These are phyloP conservation scores for Imbricaverruca yamaguchii DNA, from an alignment of 2,888 invertebrate genomes.

Conservation along the genomic window DNA sequence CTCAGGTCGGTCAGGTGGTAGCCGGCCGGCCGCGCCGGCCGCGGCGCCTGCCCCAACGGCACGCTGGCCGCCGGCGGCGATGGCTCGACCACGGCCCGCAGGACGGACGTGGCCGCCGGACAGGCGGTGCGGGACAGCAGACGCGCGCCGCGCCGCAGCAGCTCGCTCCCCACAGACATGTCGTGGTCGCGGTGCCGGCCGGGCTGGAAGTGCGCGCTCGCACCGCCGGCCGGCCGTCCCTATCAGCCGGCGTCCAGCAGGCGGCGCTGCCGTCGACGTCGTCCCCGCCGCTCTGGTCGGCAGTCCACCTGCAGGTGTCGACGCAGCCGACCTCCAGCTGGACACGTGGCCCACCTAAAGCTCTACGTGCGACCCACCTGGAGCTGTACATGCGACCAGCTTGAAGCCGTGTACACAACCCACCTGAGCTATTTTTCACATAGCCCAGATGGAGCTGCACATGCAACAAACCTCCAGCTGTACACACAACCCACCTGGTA, in stretches of 20 bases:
- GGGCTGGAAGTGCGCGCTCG: not conserved
- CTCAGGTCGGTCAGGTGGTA: conserved; percentile 13
- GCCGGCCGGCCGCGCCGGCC: conserved; percentile 2
- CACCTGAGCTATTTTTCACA: no score
- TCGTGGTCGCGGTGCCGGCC: not conserved
- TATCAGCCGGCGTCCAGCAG: not conserved
- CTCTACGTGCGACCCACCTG: no score
- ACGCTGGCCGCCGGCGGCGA: not conserved
- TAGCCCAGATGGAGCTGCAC: no score
- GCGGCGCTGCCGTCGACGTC: not conserved
- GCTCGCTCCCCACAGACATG: not conserved
- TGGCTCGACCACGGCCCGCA: not conserved
- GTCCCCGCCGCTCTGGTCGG: not conserved
- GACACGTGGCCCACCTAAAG: no score
- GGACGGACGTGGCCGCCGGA: not conserved
- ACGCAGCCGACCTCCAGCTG: no score
- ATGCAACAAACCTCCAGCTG: no score
- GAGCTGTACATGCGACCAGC: no score
- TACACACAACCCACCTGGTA: no score
- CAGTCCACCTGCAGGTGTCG: no score
- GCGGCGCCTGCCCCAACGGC: not conserved
- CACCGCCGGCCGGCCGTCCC: not conserved
- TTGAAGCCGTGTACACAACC: no score
- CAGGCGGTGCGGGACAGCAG: not conserved
- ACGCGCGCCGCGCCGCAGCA: not conserved